Evolutionary conservation across 2,888 invertebrate genomes (phyloP).

Genomic region (Rhingia campestris): DNA sequence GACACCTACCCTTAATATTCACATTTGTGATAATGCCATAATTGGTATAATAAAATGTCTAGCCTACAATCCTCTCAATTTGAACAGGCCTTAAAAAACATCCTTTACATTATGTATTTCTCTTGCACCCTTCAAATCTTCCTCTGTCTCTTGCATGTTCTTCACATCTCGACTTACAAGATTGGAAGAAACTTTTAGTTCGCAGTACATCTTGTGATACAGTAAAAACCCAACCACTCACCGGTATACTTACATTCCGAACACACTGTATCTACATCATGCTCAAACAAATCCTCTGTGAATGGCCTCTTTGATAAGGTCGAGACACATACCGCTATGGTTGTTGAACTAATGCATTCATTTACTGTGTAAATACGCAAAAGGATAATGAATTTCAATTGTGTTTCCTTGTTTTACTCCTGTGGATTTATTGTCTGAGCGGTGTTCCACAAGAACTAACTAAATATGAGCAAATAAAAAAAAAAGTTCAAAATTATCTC

Average conservation of each 20-base stretch:
- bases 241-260: not conserved
- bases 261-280: constrained; percentile 18
- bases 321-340: constrained; percentile 17
- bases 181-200: too few species aligned
- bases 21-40: too few species aligned
- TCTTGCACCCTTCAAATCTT: too few species aligned
- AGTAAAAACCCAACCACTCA: too few species aligned
- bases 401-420: constrained; percentile 34
- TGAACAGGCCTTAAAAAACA: too few species aligned
- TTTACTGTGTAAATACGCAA: constrained; percentile 23
- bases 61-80: too few species aligned
- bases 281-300: not conserved
- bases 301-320: constrained; percentile 35
- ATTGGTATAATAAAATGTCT: too few species aligned
- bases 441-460: not conserved
- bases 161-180: too few species aligned
- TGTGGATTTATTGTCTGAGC: not conserved
- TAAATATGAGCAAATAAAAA: not conserved
- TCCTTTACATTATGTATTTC: too few species aligned
- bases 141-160: too few species aligned
- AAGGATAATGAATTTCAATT: constrained; percentile 67
- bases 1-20: too few species aligned
- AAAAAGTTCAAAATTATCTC: constrained; percentile 30
- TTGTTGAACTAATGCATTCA: constrained; percentile 45
- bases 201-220: too few species aligned